Base-by-base conservation (phyloP, 2,113 vertebrate species). In the Sylvietta virens region DNA sequence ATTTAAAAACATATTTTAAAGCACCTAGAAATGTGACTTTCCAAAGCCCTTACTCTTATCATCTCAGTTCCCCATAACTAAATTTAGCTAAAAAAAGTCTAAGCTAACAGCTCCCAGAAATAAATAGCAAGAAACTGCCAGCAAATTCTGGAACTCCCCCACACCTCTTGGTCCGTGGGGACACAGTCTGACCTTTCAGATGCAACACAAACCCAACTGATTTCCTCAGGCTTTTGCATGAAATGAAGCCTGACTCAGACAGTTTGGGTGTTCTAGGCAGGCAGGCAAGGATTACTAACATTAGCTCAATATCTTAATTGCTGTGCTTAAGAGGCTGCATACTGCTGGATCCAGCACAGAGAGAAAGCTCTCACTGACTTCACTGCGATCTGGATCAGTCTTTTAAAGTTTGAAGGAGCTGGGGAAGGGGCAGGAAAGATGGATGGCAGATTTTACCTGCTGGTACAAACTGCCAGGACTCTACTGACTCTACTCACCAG, bases 211-310 rank as follows among this genome's bases (percentile, higher is more conserved):
- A 65, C 26, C 20, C 40, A 64, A 23, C 9, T 39, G 76, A 73
- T 86, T 94, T 90, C 70, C 81, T 86, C 39, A 40, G 78, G 39
- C 53, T 96, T 85, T 90, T 91, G 86, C 67, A 78, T 45, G 47
- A 90, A 37, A 65, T 27, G 39, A 88, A 80, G 58, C 65, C 54
- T 91, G 64, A 30, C 30, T 76, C 84, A 61, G 44, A 7, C 24
- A 78, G 21, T 57, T 86, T 72, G 81, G 48, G 57, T 83, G 64
- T 86, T 72, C 26, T 30, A 72, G 70, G 66, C 30, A 74, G 40
- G 72, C 79, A 87, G 58, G 35, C 62, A 72, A 94, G 71, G 57
- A 77, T 82, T 95, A 77, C 54, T 51, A 65, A 80, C 62, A 70
- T 82, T 56, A 87, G 81, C n/a, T 90, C 72, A 66, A 1, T 67